Percentiles rank a stretch among this genome's conserved stretches.
Conservation (phyloP, 1,140 invertebrate genomes). For the Neodiprion lecontei region DNA sequence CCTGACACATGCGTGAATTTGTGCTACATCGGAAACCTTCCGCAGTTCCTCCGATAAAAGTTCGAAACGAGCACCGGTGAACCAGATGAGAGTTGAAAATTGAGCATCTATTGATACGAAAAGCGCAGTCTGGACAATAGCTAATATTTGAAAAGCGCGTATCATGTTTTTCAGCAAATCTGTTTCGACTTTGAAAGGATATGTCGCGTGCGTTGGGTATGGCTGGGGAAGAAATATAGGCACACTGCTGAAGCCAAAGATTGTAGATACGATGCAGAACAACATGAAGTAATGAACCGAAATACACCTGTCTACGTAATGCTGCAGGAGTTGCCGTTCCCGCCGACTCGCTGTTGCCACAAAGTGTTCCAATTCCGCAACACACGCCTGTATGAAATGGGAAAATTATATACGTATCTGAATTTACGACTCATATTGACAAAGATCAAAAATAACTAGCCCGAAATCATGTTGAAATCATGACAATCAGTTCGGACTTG, state of each 20-base stretch:
- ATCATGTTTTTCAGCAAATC: conserved; percentile 36
- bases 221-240: conserved; percentile 31
- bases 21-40: conserved; percentile 19
- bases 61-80: conserved; percentile 36
- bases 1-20: conserved; percentile 36
- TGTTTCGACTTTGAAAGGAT: conserved; percentile 41
- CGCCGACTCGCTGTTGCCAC: too few relatives aligned
- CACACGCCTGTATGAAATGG: too few relatives aligned
- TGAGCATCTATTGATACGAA: conserved; percentile 39
- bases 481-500: too few relatives aligned
- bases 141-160: conserved; percentile 44
- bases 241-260: conserved; percentile 25
- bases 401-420: too few relatives aligned
- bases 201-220: conserved; percentile 42
- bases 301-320: conserved; percentile 33
- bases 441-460: too few relatives aligned
- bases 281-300: conserved; percentile 17
- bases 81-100: conserved; percentile 42
- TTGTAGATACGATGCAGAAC: conserved; percentile 25
- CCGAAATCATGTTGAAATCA: too few relatives aligned
- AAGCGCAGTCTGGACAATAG: conserved; percentile 38
- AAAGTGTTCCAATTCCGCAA: too few relatives aligned
- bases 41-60: conserved; percentile 31
- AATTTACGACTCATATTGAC: too few relatives aligned
- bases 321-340: conserved; percentile 14